Conservation (phyloP, 2,888 invertebrate genomes). For the Melinaea menophilus region DNA sequence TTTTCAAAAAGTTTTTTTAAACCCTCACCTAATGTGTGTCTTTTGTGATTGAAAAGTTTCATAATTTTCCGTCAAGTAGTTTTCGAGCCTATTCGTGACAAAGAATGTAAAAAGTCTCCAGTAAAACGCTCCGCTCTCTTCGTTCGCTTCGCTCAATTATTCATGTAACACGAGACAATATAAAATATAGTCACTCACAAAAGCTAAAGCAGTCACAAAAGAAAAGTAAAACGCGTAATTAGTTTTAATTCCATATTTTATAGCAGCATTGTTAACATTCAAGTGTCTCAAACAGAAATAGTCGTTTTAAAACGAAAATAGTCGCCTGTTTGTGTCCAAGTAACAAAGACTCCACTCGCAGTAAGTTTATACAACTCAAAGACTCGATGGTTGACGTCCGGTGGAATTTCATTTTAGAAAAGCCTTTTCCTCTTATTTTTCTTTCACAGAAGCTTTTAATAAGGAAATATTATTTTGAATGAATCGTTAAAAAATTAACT, state of each 20-base stretch:
- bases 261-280: conserved; percentile 1
- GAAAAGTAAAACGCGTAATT: not conserved
- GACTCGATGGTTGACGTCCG: conserved; percentile 22
- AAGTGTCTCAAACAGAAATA: conserved; percentile 14
- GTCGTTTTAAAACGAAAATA: conserved; percentile 23
- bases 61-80: too few species aligned
- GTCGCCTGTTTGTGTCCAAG: conserved; percentile 23
- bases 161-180: too few species aligned
- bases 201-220: not conserved
- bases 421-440: not conserved
- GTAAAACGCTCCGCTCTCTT: too few species aligned
- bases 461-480: too few species aligned
- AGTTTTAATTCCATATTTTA: not conserved
- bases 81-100: too few species aligned
- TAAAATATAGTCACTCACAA: too few species aligned
- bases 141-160: too few species aligned
- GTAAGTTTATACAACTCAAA: conserved; percentile 19
- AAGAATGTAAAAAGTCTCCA: too few species aligned
- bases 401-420: conserved; percentile 24
- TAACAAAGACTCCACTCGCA: conserved; percentile 29
- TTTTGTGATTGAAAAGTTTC: too few species aligned
- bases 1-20: too few species aligned
- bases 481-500: too few species aligned
- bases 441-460: not conserved
- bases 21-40: too few species aligned